Base-by-base conservation (phyloP, 2,888 invertebrate species). In the Drosophila diplacantha region DNA sequence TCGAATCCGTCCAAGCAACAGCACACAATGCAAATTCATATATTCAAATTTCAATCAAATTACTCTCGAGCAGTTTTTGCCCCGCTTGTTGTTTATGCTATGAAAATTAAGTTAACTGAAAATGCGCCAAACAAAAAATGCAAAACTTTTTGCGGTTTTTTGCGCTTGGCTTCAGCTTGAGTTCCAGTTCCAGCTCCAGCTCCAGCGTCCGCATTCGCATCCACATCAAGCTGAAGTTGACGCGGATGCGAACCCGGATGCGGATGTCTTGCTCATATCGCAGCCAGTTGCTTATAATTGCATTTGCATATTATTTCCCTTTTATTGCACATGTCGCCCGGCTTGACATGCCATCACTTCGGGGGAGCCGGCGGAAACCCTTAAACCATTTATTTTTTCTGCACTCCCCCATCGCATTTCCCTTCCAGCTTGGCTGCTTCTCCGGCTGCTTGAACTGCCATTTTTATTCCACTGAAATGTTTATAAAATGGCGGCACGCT, bases 281-380 rank as follows among this genome's bases (percentile, higher is more conserved):
- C 62, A 54, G 56, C 52, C 66, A 73, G 81, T 71, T 78, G 72
- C 74, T 79, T 75, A 81, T 79, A 79, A 79, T 79, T 79, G 83
- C 83, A 79, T 79, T 83, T 79, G 83, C 79, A 79, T 83, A 79
- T 83, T 83, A 83, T 83, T 83, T 83, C 66, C 73, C 68, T 81
- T 70, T 74, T 81, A 81, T 79, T 79, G 79, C 81, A 83, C 81
- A 79, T 78, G 79, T 81, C 83, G 72, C 57, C 75, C 58, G 47
- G 58, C 72, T 73, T 74, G 83, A 82, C 79, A 82, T 74, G 69
- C 71, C 75, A 67, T 77, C 75, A 61, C 54, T 63, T 62, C 34
- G 49, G 32, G 44, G 24, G n/a, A 18, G 37, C 43, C 38, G 14
- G 38, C 43, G 50, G 44, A 68, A 67, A 60, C 69, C 64, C 59